phyloP scores from a whole-genome alignment of 2,113 vertebrate genomes.

The Phocoena sinus region DNA sequence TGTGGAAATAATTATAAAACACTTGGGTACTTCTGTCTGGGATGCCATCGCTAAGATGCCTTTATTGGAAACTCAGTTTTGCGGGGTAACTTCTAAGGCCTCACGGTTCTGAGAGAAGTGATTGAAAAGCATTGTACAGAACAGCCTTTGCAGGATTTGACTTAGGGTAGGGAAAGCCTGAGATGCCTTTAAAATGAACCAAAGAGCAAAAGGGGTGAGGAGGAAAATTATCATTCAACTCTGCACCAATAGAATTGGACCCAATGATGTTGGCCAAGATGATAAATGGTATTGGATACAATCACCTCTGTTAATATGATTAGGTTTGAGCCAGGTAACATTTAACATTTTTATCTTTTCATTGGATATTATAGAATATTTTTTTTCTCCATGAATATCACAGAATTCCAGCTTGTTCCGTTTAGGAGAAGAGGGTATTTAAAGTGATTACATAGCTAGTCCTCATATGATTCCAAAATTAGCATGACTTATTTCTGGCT shows the following conservation, averaged over 20 bases:
- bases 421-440: not conserved
- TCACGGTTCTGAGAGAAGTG: not conserved
- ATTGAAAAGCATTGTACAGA: not conserved
- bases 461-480: not conserved
- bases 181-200: not conserved
- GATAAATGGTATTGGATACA: not conserved
- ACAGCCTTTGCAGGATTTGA: not conserved
- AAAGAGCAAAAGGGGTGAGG: not conserved
- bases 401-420: not conserved
- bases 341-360: not conserved
- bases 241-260: not conserved
- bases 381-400: not conserved
- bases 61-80: not conserved
- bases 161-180: not conserved
- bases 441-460: not conserved
- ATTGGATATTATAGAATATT: not conserved
- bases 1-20: not conserved
- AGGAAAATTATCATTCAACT: not conserved
- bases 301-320: not conserved
- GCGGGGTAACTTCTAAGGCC: not conserved
- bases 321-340: not conserved
- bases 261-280: not conserved
- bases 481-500: not conserved
- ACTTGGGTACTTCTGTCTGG: not conserved
- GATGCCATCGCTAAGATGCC: accelerated